Conservation (phyloP, 2,113 vertebrate genomes). For the Vidua macroura region DNA sequence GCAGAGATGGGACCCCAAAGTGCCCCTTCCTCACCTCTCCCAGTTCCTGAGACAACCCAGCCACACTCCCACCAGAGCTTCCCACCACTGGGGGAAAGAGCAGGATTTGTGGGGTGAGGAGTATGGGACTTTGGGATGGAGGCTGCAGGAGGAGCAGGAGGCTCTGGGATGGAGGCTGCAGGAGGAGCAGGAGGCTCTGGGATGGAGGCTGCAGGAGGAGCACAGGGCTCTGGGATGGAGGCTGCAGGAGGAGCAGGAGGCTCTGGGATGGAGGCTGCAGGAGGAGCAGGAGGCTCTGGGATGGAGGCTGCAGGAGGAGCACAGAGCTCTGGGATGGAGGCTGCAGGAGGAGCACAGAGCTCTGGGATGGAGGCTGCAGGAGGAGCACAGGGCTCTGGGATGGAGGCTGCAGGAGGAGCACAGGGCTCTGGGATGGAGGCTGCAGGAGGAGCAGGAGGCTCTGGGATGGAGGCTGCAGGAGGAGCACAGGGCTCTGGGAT, state of each 20-base stretch:
- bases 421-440: too few relatives aligned
- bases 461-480: too few relatives aligned
- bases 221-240: not conserved
- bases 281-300: too few relatives aligned
- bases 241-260: not conserved
- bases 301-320: too few relatives aligned
- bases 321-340: not conserved
- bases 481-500: not conserved
- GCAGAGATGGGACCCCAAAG: not conserved
- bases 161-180: not conserved
- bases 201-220: not conserved
- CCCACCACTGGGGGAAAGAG: not conserved
- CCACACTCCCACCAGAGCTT: accelerated
- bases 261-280: too few relatives aligned
- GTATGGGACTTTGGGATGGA: accelerated
- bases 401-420: too few relatives aligned
- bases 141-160: not conserved
- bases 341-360: not conserved
- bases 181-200: not conserved
- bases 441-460: too few relatives aligned
- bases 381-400: not conserved
- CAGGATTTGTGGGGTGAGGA: not conserved
- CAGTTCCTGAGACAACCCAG: not conserved
- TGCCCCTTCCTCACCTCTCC: not conserved
- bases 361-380: not conserved